Conservation (phyloP, 64 coral and sea anemone species). For the Hydrozoanthus tunicans region DNA sequence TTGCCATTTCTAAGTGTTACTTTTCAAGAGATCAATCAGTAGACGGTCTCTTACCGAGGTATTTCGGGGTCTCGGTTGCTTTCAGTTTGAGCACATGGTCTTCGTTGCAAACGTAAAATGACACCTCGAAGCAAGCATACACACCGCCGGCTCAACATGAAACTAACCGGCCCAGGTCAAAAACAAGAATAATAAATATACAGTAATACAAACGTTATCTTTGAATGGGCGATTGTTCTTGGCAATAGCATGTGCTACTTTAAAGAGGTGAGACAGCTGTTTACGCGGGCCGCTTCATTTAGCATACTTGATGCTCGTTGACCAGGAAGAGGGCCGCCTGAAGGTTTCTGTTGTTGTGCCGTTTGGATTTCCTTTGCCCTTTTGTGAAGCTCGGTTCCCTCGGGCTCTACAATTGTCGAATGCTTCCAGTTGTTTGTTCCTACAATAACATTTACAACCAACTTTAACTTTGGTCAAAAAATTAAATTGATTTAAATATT, state of each 20-base stretch:
- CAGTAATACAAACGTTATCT: slow-evolving; percentile 23
- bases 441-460: not conserved
- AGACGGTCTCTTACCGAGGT: no score
- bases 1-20: no score
- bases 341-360: slow-evolving; percentile 32
- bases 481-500: slow-evolving; percentile 4
- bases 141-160: no score
- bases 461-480: not conserved
- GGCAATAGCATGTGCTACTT: slow-evolving; percentile 25
- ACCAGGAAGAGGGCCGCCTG: slow-evolving; percentile 5
- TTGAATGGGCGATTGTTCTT: slow-evolving; percentile 36
- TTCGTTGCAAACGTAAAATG: no score
- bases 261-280: slow-evolving; percentile 36
- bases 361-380: slow-evolving; percentile 14
- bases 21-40: no score
- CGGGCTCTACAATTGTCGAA: not conserved
- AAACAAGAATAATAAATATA: no score
- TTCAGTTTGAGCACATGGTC: no score
- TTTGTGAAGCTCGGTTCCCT: slow-evolving; percentile 12
- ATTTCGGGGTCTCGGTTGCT: no score
- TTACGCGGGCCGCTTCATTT: not conserved
- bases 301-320: slow-evolving; percentile 20
- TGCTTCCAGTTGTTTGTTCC: not conserved
- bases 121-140: no score
- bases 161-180: no score